phyloP scores from a whole-genome alignment of 2,888 invertebrate species.

The Merodon equestris region DNA sequence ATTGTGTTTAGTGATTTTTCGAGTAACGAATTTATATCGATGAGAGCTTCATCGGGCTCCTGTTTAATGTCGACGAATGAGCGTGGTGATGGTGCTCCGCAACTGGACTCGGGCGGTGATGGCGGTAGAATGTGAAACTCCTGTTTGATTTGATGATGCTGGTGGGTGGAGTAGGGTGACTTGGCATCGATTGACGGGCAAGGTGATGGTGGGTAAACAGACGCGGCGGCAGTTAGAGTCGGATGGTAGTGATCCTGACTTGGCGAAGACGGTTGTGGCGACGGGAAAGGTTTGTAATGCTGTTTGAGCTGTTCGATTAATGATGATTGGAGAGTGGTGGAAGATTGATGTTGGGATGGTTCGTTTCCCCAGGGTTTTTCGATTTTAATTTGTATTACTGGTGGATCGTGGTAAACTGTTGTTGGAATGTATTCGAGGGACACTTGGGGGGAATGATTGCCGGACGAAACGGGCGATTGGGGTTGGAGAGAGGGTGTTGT shows the following conservation, averaged over 20 bases:
- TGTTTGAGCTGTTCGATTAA: conserved; percentile 71
- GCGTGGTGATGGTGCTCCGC: conserved; percentile 80
- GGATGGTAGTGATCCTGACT: conserved; percentile 52
- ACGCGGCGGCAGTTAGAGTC: conserved; percentile 27
- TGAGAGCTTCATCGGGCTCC: conserved; percentile 77
- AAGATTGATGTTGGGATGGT: conserved; percentile 36
- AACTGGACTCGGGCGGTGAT: conserved; percentile 82
- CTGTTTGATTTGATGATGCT: conserved; percentile 77
- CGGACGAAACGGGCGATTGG: conserved; percentile 14
- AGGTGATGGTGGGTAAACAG: conserved; percentile 72
- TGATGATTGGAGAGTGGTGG: conserved; percentile 65
- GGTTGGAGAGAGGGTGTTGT: conserved; percentile 75
- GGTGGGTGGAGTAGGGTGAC: conserved; percentile 38
- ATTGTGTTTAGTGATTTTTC: conserved; percentile 70
- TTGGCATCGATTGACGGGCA: conserved; percentile 76
- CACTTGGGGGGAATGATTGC: conserved; percentile 49
- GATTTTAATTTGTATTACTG: conserved; percentile 76
- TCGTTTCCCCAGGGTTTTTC: conserved; percentile 75
- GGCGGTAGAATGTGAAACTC: conserved; percentile 81
- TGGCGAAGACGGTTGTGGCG: conserved; percentile 59
- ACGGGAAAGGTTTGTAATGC: conserved; percentile 69
- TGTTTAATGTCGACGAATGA: conserved; percentile 76
- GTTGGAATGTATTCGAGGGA: conserved; percentile 72
- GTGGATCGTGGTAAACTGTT: conserved; percentile 71
- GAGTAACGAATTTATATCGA: conserved; percentile 76